Percentiles rank a stretch among this genome's conserved stretches.
Conservation (phyloP, 2,888 invertebrate species). For the Megaustenia siamemsis region DNA sequence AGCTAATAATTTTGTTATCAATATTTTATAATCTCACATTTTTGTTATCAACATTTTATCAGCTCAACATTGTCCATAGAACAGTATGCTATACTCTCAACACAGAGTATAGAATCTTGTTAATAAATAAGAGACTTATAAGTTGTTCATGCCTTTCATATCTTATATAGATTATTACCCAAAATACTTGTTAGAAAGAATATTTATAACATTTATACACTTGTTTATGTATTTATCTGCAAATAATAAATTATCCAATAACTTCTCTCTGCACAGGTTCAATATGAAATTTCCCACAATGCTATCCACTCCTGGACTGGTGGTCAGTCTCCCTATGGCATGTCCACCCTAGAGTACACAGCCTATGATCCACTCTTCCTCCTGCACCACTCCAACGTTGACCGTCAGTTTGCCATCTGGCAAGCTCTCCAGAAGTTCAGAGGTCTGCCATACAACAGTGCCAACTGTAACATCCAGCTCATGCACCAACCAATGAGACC, state of each 20-base stretch:
- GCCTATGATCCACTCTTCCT: slow-evolving; percentile 61
- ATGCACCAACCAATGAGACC: slow-evolving; percentile 52
- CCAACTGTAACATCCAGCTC: slow-evolving; percentile 55
- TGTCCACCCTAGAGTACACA: slow-evolving; percentile 58
- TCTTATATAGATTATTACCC: too few relatives aligned
- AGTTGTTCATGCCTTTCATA: too few relatives aligned
- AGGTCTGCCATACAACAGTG: slow-evolving; percentile 54
- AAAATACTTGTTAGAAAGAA: too few relatives aligned
- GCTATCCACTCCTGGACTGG: slow-evolving; percentile 48
- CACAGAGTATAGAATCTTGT: too few relatives aligned
- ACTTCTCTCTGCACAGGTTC: slow-evolving; percentile 34
- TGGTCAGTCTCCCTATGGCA: slow-evolving; percentile 44
- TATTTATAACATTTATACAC: too few relatives aligned
- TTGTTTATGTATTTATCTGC: too few relatives aligned
- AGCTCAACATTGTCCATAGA: too few relatives aligned
- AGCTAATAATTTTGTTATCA: too few relatives aligned
- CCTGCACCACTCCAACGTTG: slow-evolving; percentile 59
- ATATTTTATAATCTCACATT: too few relatives aligned
- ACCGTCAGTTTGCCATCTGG: slow-evolving; percentile 58
- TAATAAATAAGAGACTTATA: too few relatives aligned
- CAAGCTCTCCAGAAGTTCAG: slow-evolving; percentile 59
- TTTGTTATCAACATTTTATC: too few relatives aligned
- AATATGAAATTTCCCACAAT: slow-evolving; percentile 58
- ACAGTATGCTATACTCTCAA: too few relatives aligned
- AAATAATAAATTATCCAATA: background rate